Conservation (phyloP, 2,888 invertebrate species). For the Phengaris alcon region DNA sequence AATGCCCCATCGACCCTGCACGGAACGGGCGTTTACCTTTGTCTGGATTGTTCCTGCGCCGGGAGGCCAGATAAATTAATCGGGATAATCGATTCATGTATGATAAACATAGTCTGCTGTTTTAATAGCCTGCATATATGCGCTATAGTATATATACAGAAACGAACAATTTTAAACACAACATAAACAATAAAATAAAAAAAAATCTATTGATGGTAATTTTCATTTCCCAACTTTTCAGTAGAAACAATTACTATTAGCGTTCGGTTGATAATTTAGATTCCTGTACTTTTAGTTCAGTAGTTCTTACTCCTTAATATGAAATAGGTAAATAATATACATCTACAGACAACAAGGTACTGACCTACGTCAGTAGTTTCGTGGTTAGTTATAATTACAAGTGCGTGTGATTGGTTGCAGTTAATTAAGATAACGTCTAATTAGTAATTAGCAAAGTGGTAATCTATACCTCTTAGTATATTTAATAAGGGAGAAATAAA, state of each 20-base stretch:
- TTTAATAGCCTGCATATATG: conserved; percentile 14
- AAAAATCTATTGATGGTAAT: neutral
- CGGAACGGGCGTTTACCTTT: conserved; percentile 45
- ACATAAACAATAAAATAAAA: neutral
- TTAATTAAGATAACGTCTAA: neutral
- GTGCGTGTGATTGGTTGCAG: neutral
- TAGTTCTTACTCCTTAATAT: too few species aligned
- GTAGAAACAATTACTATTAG: neutral
- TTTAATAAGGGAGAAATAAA: neutral
- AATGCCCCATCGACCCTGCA: conserved; percentile 33
- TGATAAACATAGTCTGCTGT: conserved; percentile 36
- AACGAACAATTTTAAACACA: neutral
- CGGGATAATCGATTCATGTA: conserved; percentile 39
- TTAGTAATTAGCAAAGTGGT: neutral
- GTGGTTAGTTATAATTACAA: neutral
- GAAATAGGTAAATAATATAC: too few species aligned
- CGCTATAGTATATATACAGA: neutral
- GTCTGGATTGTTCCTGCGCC: conserved; percentile 42
- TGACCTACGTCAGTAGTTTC: neutral
- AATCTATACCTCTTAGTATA: neutral
- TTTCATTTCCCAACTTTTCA: neutral
- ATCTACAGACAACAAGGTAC: neutral
- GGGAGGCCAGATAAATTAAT: conserved; percentile 39
- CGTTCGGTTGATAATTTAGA: neutral
- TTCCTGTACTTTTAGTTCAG: too few species aligned